Evolutionary conservation across 2,113 vertebrate genomes (phyloP).

Genomic region (Ciconia boyciana): DNA sequence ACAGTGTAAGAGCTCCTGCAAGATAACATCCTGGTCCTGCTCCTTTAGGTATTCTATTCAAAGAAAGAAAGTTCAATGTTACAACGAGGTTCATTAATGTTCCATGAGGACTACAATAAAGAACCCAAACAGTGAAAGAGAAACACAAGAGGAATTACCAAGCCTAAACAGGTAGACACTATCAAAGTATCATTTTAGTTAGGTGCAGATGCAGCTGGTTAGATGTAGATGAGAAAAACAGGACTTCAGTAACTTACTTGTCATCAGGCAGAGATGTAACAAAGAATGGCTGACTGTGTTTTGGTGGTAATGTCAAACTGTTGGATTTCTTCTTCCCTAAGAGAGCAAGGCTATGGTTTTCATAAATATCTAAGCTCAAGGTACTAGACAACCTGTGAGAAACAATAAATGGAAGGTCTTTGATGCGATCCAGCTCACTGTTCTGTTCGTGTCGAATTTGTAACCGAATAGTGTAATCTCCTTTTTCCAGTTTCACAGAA

Average conservation of each 20-base stretch:
- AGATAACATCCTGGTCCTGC: slow-evolving; percentile 94
- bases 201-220: neutral
- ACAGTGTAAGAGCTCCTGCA: slow-evolving; percentile 87
- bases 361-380: slow-evolving; percentile 91
- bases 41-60: slow-evolving; percentile 90
- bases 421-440: slow-evolving; percentile 93
- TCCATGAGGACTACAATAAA: neutral
- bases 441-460: slow-evolving; percentile 96
- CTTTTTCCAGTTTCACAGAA: slow-evolving; percentile 97
- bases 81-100: neutral
- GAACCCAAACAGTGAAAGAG: neutral
- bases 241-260: slow-evolving; percentile 82
- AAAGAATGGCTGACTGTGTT: slow-evolving; percentile 90
- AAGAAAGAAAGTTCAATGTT: neutral
- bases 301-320: slow-evolving; percentile 86
- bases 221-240: neutral
- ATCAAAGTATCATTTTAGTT: neutral
- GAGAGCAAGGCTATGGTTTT: slow-evolving; percentile 91
- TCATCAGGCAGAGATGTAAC: slow-evolving; percentile 92
- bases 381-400: slow-evolving; percentile 93
- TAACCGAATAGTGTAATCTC: slow-evolving; percentile 93
- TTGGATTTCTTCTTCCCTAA: slow-evolving; percentile 95
- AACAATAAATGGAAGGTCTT: slow-evolving; percentile 93
- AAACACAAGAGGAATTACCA: neutral
- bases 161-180: neutral